These are phyloP conservation scores for Rhynchophorus ferrugineus DNA, from an alignment of 1,140 invertebrate genomes.

Conservation along the genomic window DNA sequence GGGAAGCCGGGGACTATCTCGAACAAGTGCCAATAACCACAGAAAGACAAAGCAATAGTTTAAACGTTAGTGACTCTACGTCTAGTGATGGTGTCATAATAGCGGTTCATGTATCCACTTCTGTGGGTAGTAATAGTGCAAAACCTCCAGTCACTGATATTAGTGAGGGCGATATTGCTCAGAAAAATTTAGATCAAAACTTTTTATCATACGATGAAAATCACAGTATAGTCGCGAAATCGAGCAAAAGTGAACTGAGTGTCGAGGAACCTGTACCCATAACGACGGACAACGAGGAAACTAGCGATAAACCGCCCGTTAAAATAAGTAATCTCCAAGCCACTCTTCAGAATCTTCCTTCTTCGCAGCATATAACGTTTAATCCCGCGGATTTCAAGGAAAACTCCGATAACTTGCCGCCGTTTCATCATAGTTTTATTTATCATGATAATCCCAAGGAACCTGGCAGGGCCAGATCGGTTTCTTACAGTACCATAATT, in stretches of 20 bases:
- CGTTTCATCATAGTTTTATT: constrained; percentile 43
- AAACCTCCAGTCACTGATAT: background rate
- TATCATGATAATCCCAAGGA: constrained; percentile 47
- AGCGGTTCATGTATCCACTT: constrained; percentile 39
- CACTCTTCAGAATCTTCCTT: constrained; percentile 10
- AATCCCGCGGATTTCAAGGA: constrained; percentile 5
- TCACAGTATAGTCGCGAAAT: constrained; percentile 45
- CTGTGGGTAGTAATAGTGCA: constrained; percentile 33
- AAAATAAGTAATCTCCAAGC: constrained; percentile 27
- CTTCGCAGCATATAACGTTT: constrained; percentile 9
- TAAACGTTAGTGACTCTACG: constrained; percentile 27
- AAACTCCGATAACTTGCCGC: constrained; percentile 40
- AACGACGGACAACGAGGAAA: constrained; percentile 38
- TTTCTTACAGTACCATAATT: constrained; percentile 46
- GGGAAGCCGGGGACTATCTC: constrained; percentile 37
- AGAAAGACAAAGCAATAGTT: constrained; percentile 24
- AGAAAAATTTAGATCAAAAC: constrained; percentile 20
- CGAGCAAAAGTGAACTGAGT: constrained; percentile 48
- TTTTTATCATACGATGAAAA: constrained; percentile 44
- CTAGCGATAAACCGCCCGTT: constrained; percentile 16
- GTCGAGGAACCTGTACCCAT: constrained; percentile 47
- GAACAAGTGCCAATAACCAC: constrained; percentile 40
- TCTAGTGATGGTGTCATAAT: constrained; percentile 32
- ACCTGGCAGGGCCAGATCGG: constrained; percentile 40
- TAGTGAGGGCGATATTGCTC: constrained; percentile 2